Conservation (phyloP, 1,140 invertebrate genomes). For the Chironomus tepperi region DNA sequence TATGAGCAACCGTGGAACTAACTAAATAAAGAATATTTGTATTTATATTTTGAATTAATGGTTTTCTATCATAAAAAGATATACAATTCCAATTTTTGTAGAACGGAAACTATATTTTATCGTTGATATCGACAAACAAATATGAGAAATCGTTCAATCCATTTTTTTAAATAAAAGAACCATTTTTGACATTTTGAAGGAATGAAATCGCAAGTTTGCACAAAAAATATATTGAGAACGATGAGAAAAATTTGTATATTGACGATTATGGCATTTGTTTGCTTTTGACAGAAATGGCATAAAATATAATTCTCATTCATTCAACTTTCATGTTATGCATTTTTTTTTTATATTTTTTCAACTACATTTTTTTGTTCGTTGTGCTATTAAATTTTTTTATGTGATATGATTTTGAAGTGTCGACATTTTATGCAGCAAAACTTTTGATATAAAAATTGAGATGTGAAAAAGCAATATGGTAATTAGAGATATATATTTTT, state of each 20-base stretch:
- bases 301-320: conserved; percentile 3
- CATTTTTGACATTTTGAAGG: conserved; percentile 26
- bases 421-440: background rate
- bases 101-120: too few species aligned
- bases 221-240: conserved; percentile 29
- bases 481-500: background rate
- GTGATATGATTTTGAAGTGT: background rate
- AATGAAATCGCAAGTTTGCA: conserved; percentile 40
- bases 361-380: background rate
- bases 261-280: conserved; percentile 22
- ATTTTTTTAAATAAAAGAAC: conserved; percentile 19
- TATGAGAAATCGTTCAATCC: conserved; percentile 28
- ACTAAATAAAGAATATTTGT: too few species aligned
- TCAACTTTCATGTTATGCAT: conserved; percentile 2
- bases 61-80: too few species aligned
- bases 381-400: background rate
- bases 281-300: background rate
- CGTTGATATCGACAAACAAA: conserved; percentile 30
- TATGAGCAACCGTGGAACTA: too few species aligned
- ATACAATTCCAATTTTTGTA: too few species aligned
- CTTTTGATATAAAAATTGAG: background rate
- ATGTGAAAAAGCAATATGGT: background rate
- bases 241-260: conserved; percentile 27
- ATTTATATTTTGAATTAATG: too few species aligned
- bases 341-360: background rate